Evolutionary conservation across 2,888 invertebrate species (phyloP).

Genomic region (Leptopilina syphax): DNA sequence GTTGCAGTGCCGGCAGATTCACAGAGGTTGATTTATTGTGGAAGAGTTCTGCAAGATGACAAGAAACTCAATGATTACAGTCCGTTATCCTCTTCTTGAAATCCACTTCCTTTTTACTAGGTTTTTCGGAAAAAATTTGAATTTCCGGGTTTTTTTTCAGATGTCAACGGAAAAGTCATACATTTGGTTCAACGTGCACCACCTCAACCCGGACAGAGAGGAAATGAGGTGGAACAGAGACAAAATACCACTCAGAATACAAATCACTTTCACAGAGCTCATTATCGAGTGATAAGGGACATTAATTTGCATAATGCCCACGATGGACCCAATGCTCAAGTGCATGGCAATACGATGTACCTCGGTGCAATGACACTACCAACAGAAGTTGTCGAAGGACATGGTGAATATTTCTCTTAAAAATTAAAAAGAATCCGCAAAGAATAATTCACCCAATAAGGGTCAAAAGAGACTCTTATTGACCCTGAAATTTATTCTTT

Average conservation of each 20-base stretch:
- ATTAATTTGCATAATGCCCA: constrained; percentile 47
- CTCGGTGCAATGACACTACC: constrained; percentile 81
- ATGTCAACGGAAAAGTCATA: constrained; percentile 93
- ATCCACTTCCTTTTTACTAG: too few species aligned
- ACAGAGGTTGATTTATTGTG: constrained; percentile 95
- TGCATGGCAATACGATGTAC: constrained; percentile 79
- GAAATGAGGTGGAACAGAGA: constrained; percentile 72
- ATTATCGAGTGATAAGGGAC: constrained; percentile 62
- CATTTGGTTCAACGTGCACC: constrained; percentile 94
- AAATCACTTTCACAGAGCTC: constrained; percentile 61
- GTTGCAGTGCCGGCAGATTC: constrained; percentile 89
- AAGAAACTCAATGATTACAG: constrained; percentile 91
- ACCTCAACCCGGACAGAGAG: constrained; percentile 79
- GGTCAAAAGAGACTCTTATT: too few species aligned
- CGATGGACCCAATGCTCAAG: constrained; percentile 58
- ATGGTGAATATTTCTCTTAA: constrained; percentile 55
- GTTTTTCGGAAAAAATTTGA: too few species aligned
- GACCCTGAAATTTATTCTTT: too few species aligned
- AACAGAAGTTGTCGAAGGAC: constrained; percentile 74
- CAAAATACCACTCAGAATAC: constrained; percentile 65
- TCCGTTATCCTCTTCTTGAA: constrained; percentile 70
- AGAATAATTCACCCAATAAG: too few species aligned
- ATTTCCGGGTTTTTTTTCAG: constrained; percentile 75
- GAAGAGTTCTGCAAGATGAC: constrained; percentile 94
- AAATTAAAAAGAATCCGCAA: too few species aligned